Evolutionary conservation across 2,797 vertebrate species (phyloP), one percentile per base, ranked within the genome.

Genomic region (Botia almorhae): DNA sequence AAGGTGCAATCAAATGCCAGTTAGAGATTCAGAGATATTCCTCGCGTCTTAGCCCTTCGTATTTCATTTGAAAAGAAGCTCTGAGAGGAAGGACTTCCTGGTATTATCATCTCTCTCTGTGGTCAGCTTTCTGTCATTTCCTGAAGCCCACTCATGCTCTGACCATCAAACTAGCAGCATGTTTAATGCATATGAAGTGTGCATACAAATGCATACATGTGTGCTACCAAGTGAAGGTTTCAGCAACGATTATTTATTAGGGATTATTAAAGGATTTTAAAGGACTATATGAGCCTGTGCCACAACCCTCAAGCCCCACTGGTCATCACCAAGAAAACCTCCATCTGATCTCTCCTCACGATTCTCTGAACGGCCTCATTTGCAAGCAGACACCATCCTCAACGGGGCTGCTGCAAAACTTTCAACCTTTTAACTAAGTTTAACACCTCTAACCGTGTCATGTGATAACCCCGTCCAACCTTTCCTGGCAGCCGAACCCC

Each of bases 401-500:
- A 33, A 23, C 13, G 12, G 23, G 43, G 23, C 26, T 63, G 33
- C 55, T 50, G 67, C 26, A 78, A 70, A 70, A 78, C 67, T 16
- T 78, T 39, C 76, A 70, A 50, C 69, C 69, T 63, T 79, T 79
- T 48, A 60, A 72, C 10, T 11, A 65, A 65, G 77, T 79, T 79
- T 69, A 79, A 58, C 29, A 14, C 58, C 58, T 60, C 53, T 58
- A 26, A 46, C 26, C 29, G 77, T 65, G 69, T 56, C 69, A 60
- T 68, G 81, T 8, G 81, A 82, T 68, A 82, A 61, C 78, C 60
- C 65, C 53, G 33, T 55, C 50, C 72, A 65, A 71, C 51, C 78
- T 68, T 79, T 68, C 76, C 67, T 68, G 75, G 55, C 29, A 12
- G 63, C 61, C 60, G 65, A 72, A 72, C 29, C 69, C 69, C 60